Percentiles rank a stretch among this genome's conserved stretches.
These are phyloP conservation scores for Leucophora obtusa DNA, from an alignment of 2,888 invertebrate genomes.

Conservation along the genomic window DNA sequence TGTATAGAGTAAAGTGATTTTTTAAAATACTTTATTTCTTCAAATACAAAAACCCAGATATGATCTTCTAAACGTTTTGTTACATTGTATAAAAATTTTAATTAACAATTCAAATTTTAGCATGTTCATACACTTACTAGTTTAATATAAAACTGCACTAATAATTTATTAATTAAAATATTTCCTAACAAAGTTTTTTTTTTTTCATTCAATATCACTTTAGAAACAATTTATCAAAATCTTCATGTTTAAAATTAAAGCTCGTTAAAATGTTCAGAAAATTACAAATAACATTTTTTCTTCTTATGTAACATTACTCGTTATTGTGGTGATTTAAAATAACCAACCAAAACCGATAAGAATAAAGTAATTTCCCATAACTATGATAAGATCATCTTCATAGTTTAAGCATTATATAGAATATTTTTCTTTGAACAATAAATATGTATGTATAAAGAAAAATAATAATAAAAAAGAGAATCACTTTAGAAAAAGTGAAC, in stretches of 20 bases:
- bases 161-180: not conserved
- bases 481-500: not conserved
- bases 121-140: too few relatives aligned
- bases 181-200: not conserved
- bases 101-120: too few relatives aligned
- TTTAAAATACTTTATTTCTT: too few relatives aligned
- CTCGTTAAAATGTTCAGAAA: slow-evolving; percentile 60
- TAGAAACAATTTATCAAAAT: slow-evolving; percentile 62
- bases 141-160: too few relatives aligned
- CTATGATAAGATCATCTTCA: slow-evolving; percentile 63
- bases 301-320: slow-evolving; percentile 2
- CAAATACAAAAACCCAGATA: too few relatives aligned
- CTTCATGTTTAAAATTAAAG: slow-evolving; percentile 59
- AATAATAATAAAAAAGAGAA: slow-evolving; percentile 14
- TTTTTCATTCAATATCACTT: slow-evolving; percentile 6
- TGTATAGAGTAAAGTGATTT: too few relatives aligned
- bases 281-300: slow-evolving; percentile 57
- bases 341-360: slow-evolving; percentile 47
- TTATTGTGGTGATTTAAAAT: slow-evolving; percentile 28
- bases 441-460: not conserved
- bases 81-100: too few relatives aligned
- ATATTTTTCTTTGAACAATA: slow-evolving; percentile 33
- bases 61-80: too few relatives aligned
- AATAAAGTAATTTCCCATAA: slow-evolving; percentile 64
- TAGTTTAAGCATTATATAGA: slow-evolving; percentile 37